Conservation (phyloP, 2,888 invertebrate genomes). For the Branchellion lobata region DNA sequence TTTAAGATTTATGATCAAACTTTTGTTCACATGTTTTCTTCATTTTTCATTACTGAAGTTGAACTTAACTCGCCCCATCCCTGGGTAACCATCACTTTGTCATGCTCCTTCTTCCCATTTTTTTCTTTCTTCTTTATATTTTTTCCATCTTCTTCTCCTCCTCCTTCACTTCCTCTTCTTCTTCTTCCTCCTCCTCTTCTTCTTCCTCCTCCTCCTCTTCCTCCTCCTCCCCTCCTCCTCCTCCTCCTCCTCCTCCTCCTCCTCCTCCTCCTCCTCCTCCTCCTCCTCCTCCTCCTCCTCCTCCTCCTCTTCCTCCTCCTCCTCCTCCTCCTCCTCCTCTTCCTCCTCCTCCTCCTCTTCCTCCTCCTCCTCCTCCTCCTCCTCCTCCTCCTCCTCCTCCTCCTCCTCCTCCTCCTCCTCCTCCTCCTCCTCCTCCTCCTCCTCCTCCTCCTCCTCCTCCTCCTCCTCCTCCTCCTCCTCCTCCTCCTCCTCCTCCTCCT, state of each 20-base stretch:
- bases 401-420: not conserved
- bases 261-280: not conserved
- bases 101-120: too few species aligned
- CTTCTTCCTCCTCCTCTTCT: not conserved
- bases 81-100: not conserved
- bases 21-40: too few species aligned
- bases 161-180: too few species aligned
- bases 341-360: not conserved
- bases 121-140: too few species aligned
- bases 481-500: slow-evolving; percentile 32
- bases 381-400: not conserved
- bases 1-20: too few species aligned
- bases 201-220: not conserved
- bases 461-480: not conserved
- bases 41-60: too few species aligned
- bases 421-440: not conserved
- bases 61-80: too few species aligned
- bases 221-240: not conserved
- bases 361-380: not conserved
- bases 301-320: not conserved
- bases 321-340: not conserved
- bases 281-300: not conserved
- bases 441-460: not conserved
- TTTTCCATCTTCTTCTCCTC: too few species aligned
- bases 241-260: slow-evolving; percentile 27